phyloP scores from a whole-genome alignment of 2,797 vertebrate species.

The Amblyopsis hoosieri region DNA sequence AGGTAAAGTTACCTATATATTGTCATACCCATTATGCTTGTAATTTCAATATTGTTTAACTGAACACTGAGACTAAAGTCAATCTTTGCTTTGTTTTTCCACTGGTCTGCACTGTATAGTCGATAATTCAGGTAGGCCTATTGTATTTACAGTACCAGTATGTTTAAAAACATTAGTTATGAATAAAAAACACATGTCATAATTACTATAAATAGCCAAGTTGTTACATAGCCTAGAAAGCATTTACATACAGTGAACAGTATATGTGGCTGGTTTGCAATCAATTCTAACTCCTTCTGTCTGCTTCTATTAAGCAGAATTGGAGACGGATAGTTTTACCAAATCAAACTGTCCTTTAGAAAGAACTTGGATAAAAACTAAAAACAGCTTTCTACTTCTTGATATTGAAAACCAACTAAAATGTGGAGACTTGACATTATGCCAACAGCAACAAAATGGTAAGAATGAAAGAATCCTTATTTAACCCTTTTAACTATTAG shows the following conservation, averaged over 20 bases:
- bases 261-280: background rate
- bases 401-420: background rate
- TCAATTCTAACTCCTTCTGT: background rate
- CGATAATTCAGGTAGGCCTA: slow-evolving; percentile 2
- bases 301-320: background rate
- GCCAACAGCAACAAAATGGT: background rate
- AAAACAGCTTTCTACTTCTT: slow-evolving; percentile 24
- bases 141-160: too few relatives aligned
- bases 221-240: too few relatives aligned
- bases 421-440: rapidly evolving
- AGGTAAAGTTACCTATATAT: slow-evolving; percentile 11
- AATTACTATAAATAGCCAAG: too few relatives aligned
- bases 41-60: background rate
- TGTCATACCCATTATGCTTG: background rate
- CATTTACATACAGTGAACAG: background rate
- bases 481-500: too few relatives aligned
- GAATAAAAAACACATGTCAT: too few relatives aligned
- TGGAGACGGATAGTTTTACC: rapidly evolving
- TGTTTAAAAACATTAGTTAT: background rate
- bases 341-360: rapidly evolving
- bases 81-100: slow-evolving; percentile 1
- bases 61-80: slow-evolving; percentile 1
- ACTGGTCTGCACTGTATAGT: background rate
- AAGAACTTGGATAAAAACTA: slow-evolving; percentile 4
- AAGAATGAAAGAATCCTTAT: background rate